These are phyloP conservation scores for Mycteria americana DNA, from an alignment of 2,797 vertebrate species.

Conservation along the genomic window DNA sequence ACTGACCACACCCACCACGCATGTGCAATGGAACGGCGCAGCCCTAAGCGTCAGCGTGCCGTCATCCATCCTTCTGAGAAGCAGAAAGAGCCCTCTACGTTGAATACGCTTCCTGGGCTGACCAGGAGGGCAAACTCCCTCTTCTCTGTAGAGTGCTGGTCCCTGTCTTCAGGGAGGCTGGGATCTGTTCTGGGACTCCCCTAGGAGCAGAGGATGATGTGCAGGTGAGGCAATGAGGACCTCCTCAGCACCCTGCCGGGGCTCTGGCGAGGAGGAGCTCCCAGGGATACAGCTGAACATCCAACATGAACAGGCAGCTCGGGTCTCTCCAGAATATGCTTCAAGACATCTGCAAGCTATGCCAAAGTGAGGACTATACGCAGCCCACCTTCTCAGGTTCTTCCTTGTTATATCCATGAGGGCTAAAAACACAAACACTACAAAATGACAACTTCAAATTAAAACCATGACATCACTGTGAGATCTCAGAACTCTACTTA, in stretches of 20 bases:
- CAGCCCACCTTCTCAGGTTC: not conserved
- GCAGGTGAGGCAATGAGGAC: not conserved
- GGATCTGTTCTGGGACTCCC: not conserved
- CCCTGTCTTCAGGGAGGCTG: not conserved
- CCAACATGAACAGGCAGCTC: not conserved
- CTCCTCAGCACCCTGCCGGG: not conserved
- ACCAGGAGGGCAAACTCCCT: not conserved
- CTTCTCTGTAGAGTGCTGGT: not conserved
- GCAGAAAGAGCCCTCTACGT: not conserved
- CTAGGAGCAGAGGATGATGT: not conserved
- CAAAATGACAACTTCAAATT: not conserved
- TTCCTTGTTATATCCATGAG: not conserved
- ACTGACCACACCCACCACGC: not conserved
- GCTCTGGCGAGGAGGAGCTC: not conserved
- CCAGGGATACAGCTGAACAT: not conserved
- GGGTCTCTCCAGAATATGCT: not conserved
- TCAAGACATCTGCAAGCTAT: not conserved
- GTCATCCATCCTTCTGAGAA: not conserved
- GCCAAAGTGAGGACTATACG: not conserved
- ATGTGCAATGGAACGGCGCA: not conserved
- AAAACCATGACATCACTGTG: not conserved
- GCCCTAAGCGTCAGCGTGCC: accelerated
- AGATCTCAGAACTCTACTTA: not conserved
- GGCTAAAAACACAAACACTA: not conserved
- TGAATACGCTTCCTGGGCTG: not conserved